These are phyloP conservation scores for Sarcoramphus papa DNA, from an alignment of 2,797 vertebrate genomes.

Conservation along the genomic window DNA sequence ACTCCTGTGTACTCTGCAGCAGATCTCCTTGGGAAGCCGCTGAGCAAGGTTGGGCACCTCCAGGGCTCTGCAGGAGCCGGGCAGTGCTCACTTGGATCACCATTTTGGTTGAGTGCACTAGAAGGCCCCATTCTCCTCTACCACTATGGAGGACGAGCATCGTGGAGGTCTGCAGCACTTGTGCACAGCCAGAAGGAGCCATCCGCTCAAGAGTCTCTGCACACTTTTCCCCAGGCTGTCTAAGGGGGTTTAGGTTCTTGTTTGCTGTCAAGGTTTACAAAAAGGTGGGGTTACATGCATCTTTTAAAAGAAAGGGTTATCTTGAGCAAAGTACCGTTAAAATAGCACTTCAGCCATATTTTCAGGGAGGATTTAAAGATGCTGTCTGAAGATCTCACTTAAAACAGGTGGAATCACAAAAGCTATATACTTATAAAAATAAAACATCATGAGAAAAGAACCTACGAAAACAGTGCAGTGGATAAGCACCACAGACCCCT, in stretches of 20 bases:
- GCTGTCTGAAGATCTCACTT: background rate
- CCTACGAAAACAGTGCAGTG: background rate
- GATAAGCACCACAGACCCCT: background rate
- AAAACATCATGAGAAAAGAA: background rate
- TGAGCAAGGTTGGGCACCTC: background rate
- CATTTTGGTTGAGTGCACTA: background rate
- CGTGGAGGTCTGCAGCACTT: rapidly evolving
- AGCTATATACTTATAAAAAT: background rate
- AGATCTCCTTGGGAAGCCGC: background rate
- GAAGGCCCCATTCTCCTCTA: background rate
- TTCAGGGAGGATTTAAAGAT: background rate
- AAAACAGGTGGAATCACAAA: background rate
- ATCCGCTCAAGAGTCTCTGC: background rate
- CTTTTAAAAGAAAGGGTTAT: background rate
- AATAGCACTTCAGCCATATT: background rate
- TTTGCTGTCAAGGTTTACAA: background rate
- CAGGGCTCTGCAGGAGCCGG: rapidly evolving
- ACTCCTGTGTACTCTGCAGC: rapidly evolving
- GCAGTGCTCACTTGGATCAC: background rate
- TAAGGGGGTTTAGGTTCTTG: background rate
- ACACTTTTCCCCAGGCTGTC: background rate
- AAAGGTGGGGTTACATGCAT: background rate
- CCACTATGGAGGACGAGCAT: background rate
- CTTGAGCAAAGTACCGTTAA: background rate
- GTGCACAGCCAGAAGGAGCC: background rate